phyloP scores from a whole-genome alignment of 1,140 invertebrate species.

The Nephotettix cincticeps region DNA sequence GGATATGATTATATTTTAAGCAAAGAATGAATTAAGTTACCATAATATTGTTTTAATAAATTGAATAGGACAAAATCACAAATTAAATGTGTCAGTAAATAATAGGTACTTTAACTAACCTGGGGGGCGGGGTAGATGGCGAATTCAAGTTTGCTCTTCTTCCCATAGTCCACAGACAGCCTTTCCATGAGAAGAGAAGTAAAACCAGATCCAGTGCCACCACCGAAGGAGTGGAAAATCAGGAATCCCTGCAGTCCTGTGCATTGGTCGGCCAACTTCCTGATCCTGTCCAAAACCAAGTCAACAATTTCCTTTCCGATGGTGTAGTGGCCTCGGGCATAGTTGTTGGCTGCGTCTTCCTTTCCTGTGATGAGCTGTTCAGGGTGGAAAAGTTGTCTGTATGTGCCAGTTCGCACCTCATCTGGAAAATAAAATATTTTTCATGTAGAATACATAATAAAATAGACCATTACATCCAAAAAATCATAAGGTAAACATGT shows the following conservation, averaged over 20 bases:
- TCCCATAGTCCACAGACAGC: conserved; percentile 64
- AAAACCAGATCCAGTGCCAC: conserved; percentile 70
- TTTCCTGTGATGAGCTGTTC: conserved; percentile 63
- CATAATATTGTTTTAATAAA: too few species aligned
- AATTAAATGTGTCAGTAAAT: too few species aligned
- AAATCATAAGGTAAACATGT: too few species aligned
- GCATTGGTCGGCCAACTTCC: conserved; percentile 56
- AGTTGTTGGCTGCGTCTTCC: conserved; percentile 69
- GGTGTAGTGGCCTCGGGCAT: conserved; percentile 66
- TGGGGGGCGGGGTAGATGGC: conserved; percentile 71
- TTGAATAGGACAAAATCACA: too few species aligned
- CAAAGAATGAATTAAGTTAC: too few species aligned
- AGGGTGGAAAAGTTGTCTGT: conserved; percentile 61
- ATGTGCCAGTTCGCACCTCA: conserved; percentile 59
- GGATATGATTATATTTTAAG: too few species aligned
- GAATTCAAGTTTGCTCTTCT: conserved; percentile 69
- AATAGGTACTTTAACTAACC: too few species aligned
- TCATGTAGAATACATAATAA: not conserved
- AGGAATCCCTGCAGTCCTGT: conserved; percentile 65
- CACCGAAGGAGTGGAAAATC: conserved; percentile 76
- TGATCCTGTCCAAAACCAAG: conserved; percentile 58
- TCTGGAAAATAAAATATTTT: conserved; percentile 45
- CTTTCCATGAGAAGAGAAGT: conserved; percentile 67
- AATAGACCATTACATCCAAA: too few species aligned
- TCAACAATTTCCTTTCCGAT: conserved; percentile 70